Evolutionary conservation across 2,113 vertebrate species (phyloP).

Genomic region (Puntigrus tetrazona): DNA sequence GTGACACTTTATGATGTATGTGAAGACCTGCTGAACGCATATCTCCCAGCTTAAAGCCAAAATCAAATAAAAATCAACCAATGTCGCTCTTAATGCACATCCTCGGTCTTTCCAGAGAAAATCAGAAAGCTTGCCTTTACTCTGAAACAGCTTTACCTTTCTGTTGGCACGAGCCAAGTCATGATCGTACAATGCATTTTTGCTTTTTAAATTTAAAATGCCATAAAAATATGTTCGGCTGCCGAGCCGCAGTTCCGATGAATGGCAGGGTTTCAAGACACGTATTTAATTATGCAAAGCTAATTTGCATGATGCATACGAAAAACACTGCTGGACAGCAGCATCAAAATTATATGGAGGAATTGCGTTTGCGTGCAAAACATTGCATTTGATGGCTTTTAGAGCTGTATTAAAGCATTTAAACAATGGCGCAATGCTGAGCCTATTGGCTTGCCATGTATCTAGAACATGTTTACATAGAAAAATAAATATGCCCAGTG

Average conservation of each 20-base stretch:
- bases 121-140: neutral
- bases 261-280: neutral
- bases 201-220: neutral
- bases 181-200: neutral
- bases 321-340: neutral
- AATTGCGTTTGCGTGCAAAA: neutral
- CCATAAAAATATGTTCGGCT: neutral
- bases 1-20: neutral
- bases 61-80: neutral
- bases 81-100: neutral
- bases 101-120: neutral
- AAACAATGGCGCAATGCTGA: neutral
- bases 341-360: neutral
- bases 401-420: neutral
- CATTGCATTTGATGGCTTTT: neutral
- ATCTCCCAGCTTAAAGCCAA: neutral
- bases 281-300: neutral
- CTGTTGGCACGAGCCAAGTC: too few species aligned
- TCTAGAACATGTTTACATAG: neutral
- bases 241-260: neutral
- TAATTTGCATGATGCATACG: neutral
- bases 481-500: neutral
- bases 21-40: neutral
- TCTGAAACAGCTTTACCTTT: neutral
- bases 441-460: neutral